Conservation (phyloP, 2,797 vertebrate genomes). For the Lophius americanus region DNA sequence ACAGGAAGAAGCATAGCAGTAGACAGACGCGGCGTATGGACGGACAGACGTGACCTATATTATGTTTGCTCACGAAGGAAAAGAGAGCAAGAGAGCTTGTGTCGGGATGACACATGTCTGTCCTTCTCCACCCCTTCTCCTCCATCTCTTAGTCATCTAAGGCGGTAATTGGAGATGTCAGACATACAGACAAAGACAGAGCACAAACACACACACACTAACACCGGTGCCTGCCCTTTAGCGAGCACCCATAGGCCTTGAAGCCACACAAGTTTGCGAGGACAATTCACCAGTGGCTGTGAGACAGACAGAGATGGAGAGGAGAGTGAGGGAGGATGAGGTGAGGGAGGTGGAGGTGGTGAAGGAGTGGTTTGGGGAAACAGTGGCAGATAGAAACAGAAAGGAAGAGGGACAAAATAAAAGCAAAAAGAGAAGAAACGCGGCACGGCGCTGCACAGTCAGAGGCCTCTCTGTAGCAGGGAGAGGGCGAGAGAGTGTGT, state of each 20-base stretch:
- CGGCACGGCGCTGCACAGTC: conserved; percentile 22
- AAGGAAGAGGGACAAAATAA: conserved; percentile 35
- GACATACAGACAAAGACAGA: conserved; percentile 59
- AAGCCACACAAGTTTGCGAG: conserved; percentile 58
- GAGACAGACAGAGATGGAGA: conserved; percentile 51
- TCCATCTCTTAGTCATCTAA: conserved; percentile 63
- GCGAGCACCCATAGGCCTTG: conserved; percentile 57
- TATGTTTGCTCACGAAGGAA: conserved; percentile 47
- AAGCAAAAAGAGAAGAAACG: conserved; percentile 14
- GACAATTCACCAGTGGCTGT: conserved; percentile 62
- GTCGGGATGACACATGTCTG: conserved; percentile 67
- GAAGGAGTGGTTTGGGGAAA: conserved; percentile 24
- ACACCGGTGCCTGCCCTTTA: conserved; percentile 64
- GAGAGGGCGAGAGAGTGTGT: conserved; percentile 35
- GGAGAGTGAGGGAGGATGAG: conserved; percentile 25
- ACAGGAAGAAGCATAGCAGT: conserved; percentile 20
- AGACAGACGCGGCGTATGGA: conserved; percentile 27
- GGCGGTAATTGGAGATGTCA: conserved; percentile 76
- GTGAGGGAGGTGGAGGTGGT: conserved; percentile 36
- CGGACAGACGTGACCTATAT: conserved; percentile 63
- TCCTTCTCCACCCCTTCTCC: conserved; percentile 60
- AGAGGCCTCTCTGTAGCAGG: conserved; percentile 35
- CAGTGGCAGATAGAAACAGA: conserved; percentile 49
- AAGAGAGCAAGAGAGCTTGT: conserved; percentile 55
- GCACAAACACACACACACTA: conserved; percentile 18